Base-by-base conservation (phyloP, 2,888 invertebrate species). In the Pristionchus entomophagus region DNA sequence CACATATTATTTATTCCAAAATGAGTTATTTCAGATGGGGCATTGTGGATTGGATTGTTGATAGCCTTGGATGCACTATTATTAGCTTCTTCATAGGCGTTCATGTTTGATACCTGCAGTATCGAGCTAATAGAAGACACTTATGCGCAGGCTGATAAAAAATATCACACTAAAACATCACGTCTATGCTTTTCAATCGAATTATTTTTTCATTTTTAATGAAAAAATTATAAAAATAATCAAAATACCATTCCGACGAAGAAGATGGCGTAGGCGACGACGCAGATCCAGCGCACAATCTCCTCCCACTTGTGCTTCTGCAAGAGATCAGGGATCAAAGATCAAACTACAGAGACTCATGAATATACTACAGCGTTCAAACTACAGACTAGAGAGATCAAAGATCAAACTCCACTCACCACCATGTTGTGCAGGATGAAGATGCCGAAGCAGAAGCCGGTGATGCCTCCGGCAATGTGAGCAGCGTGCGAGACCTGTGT, bases 401-500 rank as follows among this genome's bases (percentile, higher is more conserved):
- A 56, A 81, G 19, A 78, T 29, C 78, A 78, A 78, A 65, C 65
- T 65, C n/a, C 69, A 17, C 69, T n/a, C 53, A 84, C 84, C 35
- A 84, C 84, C n/a, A 84, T 35, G 29, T 84, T 91, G 87, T 90
- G 89, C 22, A 91, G 87, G 14, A 89, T 87, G 82, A 88, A 88
- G 69, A 89, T 88, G 19, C 91, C 91, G 65, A 73, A 97, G 96
- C 59, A 97, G 94, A 89, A 95, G 94, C 98, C 98, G 85, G 97
- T 97, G 1, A 97, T 90, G 56, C 97, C 97, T 2, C 99, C 98
- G 0, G 96, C 97, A 73, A 98, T 94, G 94, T 99, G 99, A 14
- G 98, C 98, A 0, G 97, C 96, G 93, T 99, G 98, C 19, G 98
- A 97, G 83, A 98, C 96, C 94, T 97, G 80, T 59, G 22, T 56